A percentile compares a stretch with the other conserved stretches of the same genome.
Conservation (phyloP, 2,113 vertebrate species). For the Brachionichthys hirsutus region DNA sequence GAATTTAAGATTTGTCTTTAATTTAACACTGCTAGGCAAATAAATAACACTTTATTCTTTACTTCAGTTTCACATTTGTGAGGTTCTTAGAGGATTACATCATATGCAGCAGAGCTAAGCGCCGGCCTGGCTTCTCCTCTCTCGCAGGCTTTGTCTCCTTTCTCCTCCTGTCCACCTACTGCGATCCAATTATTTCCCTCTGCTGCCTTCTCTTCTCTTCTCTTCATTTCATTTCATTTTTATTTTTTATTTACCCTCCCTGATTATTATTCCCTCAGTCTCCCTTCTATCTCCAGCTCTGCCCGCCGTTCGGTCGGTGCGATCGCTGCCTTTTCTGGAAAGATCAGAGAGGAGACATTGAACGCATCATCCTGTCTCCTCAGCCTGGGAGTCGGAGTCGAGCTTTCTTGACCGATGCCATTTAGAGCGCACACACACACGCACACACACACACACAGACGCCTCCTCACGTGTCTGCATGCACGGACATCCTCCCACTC, state of each 20-base stretch:
- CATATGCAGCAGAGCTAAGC: slow-evolving; percentile 64
- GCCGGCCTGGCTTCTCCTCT: slow-evolving; percentile 50
- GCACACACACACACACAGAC: slow-evolving; percentile 11
- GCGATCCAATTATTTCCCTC: neutral
- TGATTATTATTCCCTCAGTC: neutral
- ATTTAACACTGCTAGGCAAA: no score
- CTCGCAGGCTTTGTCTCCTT: slow-evolving; percentile 56
- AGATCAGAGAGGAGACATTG: neutral
- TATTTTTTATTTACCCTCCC: neutral
- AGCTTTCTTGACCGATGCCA: slow-evolving; percentile 3
- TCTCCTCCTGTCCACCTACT: slow-evolving; percentile 12
- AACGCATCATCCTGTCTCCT: slow-evolving; percentile 3
- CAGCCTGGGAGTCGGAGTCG: slow-evolving; percentile 17
- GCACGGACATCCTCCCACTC: slow-evolving; percentile 43
- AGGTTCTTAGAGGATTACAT: slow-evolving; percentile 60
- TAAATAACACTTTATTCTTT: slow-evolving; percentile 1
- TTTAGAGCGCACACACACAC: slow-evolving; percentile 12
- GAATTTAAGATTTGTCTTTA: no score
- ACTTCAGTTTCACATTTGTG: slow-evolving; percentile 11
- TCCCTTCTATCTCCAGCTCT: neutral
- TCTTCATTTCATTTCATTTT: neutral
- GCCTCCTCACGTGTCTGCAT: slow-evolving; percentile 40
- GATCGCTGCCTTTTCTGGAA: neutral
- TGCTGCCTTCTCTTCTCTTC: neutral
- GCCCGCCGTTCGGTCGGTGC: no score